Conservation (phyloP, 2,113 vertebrate genomes). For the Semnopithecus entellus region DNA sequence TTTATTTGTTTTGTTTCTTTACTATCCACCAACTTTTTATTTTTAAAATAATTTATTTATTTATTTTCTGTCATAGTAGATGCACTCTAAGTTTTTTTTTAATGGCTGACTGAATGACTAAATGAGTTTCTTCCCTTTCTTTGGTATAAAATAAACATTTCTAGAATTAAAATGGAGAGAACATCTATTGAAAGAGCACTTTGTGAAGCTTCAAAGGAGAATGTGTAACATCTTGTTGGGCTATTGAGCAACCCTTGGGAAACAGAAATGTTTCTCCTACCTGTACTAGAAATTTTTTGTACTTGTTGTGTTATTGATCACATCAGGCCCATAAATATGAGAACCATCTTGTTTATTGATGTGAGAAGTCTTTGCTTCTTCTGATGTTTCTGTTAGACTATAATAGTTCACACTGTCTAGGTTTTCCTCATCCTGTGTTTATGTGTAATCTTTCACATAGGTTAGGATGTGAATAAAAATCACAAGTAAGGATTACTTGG, state of each 20-base stretch:
- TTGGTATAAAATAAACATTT: constrained; percentile 1
- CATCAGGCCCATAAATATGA: neutral
- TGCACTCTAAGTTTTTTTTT: neutral
- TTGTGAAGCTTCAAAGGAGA: neutral
- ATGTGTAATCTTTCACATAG: neutral
- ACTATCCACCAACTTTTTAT: neutral
- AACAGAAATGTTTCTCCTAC: neutral
- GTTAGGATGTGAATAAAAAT: neutral
- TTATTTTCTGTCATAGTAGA: neutral
- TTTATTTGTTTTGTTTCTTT: neutral
- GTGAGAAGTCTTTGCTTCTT: neutral
- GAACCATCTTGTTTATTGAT: neutral
- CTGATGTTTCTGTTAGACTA: neutral
- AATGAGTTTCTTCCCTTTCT: neutral
- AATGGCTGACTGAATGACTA: neutral
- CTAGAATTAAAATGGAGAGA: constrained; percentile 36
- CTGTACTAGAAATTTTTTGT: neutral
- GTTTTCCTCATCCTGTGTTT: neutral
- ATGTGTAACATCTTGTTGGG: neutral
- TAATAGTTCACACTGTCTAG: neutral
- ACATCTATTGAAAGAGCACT: neutral
- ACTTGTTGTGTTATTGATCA: neutral
- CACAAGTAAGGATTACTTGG: neutral
- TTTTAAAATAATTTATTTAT: neutral
- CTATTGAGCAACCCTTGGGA: neutral